Evolutionary conservation across 2,113 vertebrate species (phyloP).

Genomic region (Leiothrix lutea): DNA sequence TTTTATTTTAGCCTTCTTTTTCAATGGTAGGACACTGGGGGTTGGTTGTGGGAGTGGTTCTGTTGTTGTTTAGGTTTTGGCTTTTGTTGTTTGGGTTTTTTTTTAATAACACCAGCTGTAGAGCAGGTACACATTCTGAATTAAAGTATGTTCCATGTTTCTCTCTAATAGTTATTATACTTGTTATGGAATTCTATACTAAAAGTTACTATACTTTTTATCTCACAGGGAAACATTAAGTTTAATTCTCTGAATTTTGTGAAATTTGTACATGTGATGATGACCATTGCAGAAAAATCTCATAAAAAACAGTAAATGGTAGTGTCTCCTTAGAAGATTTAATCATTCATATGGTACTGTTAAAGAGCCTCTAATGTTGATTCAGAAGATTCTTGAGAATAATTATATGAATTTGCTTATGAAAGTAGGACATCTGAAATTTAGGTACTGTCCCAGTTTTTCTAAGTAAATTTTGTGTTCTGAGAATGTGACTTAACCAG

Average conservation of each 20-base stretch:
- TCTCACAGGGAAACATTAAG: neutral
- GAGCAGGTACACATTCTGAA: neutral
- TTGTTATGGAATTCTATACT: neutral
- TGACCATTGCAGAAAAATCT: neutral
- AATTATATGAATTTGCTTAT: neutral
- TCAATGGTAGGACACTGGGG: fast-evolving
- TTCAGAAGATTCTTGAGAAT: neutral
- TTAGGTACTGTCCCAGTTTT: neutral
- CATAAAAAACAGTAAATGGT: neutral
- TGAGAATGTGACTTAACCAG: neutral
- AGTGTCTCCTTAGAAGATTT: neutral
- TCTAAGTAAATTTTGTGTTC: neutral
- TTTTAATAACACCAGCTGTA: neutral
- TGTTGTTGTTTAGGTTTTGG: neutral
- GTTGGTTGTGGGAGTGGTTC: neutral
- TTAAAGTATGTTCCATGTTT: neutral
- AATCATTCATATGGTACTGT: neutral
- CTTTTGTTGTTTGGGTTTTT: neutral
- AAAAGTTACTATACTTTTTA: neutral
- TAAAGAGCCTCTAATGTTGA: neutral
- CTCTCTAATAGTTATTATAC: neutral
- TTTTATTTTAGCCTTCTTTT: neutral
- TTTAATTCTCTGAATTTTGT: neutral
- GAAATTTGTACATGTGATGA: neutral
- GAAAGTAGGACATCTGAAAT: neutral